A percentile compares a stretch with the other conserved stretches of the same genome.
phyloP scores from a whole-genome alignment of 2,888 invertebrate species.

The Callinectes sapidus region DNA sequence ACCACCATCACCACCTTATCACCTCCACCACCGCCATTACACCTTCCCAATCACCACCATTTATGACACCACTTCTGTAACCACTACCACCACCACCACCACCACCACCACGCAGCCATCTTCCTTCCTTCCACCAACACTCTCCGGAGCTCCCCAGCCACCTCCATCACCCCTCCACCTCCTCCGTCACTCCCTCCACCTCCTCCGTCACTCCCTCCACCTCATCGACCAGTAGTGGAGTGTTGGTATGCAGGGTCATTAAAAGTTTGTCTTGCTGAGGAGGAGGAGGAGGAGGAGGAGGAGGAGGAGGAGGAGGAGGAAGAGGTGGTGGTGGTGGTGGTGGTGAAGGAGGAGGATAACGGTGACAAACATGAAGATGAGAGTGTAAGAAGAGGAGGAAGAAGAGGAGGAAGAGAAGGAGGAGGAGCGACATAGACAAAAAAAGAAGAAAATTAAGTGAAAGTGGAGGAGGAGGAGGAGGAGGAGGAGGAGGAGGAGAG shows the following conservation, averaged over 20 bases:
- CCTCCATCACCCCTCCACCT: neutral
- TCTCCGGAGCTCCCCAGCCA: neutral
- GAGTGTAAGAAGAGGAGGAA: neutral
- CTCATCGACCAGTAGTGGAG: neutral
- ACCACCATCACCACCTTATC: neutral
- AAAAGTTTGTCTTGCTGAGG: slow-evolving; percentile 24
- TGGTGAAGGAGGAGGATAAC: neutral
- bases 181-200: neutral
- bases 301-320: slow-evolving; percentile 16
- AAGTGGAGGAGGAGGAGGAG: neutral
- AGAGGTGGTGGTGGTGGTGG: neutral
- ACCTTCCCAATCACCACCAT: neutral
- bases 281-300: neutral
- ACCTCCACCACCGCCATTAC: neutral
- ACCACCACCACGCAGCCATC: neutral
- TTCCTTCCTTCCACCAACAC: neutral
- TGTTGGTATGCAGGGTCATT: slow-evolving; percentile 24
- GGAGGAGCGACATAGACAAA: too few species aligned
- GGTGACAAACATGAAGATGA: neutral
- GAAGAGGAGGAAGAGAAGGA: neutral
- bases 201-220: neutral
- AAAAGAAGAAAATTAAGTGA: neutral
- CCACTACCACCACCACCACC: neutral
- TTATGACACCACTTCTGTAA: neutral
- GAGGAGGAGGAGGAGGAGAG: neutral